Base-by-base conservation (phyloP, 2,113 vertebrate species). In the Xiphophorus maculatus region DNA sequence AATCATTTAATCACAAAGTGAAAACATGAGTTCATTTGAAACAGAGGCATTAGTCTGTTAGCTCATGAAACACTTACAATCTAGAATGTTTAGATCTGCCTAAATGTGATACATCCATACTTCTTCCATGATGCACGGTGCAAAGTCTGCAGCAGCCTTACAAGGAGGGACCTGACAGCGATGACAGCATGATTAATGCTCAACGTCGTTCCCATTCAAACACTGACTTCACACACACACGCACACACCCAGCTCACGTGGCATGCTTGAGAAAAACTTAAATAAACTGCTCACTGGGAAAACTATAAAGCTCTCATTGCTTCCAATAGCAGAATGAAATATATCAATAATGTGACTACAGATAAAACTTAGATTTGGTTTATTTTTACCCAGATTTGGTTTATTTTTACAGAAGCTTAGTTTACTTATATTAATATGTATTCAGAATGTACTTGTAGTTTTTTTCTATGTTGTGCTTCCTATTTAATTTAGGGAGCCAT, bases 131-230 rank as follows among this genome's bases (percentile, higher is more conserved):
- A 90, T 87, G 80, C 74, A 79, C 77, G 71, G 77, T 61, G 64
- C 17, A n/a, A 80, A 74, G 64, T 77, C 77, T 71, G 78, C 0
- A 0, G 74, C 65, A 80, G 74, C 76, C 54, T 22, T 29, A 5
- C 76, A 76, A 76, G 84, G 67, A 68, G 74, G 51, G 63, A 25
- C 81, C 85, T 84, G 83, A 90, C 79, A 63, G 88, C 81, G 90
- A 90, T 89, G 93, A 94, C 93, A 94, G 89, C 84, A 84, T 93
- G 92, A 95, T 93, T 93, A 91, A 94, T 93, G 85, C 85, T 58
- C 69, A 65, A 65, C 71, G 83, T 80, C 62, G 12, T 63, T 81
- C 77, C 42, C 77, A 19, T 83, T 89, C 73, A 64, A 80, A 79
- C 84, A 71, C 84, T 60, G 33, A 67, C 69, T 84, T 81, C 40